These are phyloP conservation scores for Callithrix jacchus DNA, from an alignment of 2,113 vertebrate genomes.

Conservation along the genomic window DNA sequence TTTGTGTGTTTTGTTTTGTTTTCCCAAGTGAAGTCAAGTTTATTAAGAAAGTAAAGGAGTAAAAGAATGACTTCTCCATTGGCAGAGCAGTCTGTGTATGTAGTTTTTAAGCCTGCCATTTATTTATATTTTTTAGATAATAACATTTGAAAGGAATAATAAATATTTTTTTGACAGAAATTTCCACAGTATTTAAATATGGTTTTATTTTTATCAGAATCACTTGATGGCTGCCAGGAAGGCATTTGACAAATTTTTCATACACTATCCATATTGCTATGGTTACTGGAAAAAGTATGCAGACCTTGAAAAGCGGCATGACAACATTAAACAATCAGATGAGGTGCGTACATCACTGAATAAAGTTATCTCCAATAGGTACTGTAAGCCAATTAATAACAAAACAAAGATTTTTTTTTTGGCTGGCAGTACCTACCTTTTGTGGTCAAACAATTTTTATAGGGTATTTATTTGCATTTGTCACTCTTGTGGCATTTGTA, in stretches of 20 bases:
- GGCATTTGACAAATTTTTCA: conserved; percentile 95
- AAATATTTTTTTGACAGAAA: conserved; percentile 28
- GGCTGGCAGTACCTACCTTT: conserved; percentile 85
- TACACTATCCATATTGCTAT: conserved; percentile 98
- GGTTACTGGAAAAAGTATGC: conserved; percentile 99
- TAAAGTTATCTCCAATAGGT: conserved; percentile 74
- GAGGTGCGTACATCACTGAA: conserved; percentile 89
- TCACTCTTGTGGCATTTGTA: conserved; percentile 88
- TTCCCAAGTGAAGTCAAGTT: too few species aligned
- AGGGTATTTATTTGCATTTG: conserved; percentile 88
- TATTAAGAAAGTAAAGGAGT: too few species aligned
- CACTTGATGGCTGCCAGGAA: conserved; percentile 90
- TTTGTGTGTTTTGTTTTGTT: too few species aligned
- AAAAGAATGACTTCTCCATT: too few species aligned
- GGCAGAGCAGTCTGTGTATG: background rate
- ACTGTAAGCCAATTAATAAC: conserved; percentile 84
- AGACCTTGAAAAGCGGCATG: conserved; percentile 95
- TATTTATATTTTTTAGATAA: conserved; percentile 15
- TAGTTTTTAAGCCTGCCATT: background rate
- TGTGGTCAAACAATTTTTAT: conserved; percentile 79
- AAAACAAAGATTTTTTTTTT: conserved; percentile 73
- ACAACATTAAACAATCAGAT: conserved; percentile 93
- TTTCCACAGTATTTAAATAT: conserved; percentile 45
- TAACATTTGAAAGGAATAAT: background rate
- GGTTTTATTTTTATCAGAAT: conserved; percentile 87